phyloP scores from a whole-genome alignment of 1,140 invertebrate species.

The Melitaea cinxia region DNA sequence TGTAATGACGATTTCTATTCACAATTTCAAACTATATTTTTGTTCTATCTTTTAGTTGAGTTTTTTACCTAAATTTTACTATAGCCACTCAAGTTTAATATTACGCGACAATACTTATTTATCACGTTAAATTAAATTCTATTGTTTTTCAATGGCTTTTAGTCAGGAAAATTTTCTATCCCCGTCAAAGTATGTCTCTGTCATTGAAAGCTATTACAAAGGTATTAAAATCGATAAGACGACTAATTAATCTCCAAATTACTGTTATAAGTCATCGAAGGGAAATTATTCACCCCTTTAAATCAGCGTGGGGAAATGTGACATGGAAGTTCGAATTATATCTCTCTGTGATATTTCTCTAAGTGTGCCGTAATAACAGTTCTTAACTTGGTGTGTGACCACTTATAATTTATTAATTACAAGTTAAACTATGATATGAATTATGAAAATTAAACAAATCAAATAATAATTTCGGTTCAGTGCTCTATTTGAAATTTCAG shows the following conservation, averaged over 20 bases:
- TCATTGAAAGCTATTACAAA: background rate
- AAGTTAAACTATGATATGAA: too few species aligned
- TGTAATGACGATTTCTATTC: too few species aligned
- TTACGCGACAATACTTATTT: background rate
- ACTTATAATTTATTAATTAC: too few species aligned
- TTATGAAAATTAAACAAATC: too few species aligned
- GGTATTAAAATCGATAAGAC: conserved; percentile 8
- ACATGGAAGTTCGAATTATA: background rate
- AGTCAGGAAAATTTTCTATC: background rate
- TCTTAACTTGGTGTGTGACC: too few species aligned
- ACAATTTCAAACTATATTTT: too few species aligned
- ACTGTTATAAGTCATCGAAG: background rate
- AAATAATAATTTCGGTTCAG: too few species aligned
- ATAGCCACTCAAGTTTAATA: too few species aligned
- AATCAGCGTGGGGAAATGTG: background rate
- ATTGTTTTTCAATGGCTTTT: background rate
- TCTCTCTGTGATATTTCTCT: background rate
- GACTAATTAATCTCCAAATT: background rate
- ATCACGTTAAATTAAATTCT: background rate
- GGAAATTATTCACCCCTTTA: background rate
- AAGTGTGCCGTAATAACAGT: background rate
- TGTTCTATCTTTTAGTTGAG: too few species aligned
- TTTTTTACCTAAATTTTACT: too few species aligned
- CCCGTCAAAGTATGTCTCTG: background rate
- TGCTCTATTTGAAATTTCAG: too few species aligned